Conservation (phyloP, 2,888 invertebrate species). For the Agapostemon virescens region DNA sequence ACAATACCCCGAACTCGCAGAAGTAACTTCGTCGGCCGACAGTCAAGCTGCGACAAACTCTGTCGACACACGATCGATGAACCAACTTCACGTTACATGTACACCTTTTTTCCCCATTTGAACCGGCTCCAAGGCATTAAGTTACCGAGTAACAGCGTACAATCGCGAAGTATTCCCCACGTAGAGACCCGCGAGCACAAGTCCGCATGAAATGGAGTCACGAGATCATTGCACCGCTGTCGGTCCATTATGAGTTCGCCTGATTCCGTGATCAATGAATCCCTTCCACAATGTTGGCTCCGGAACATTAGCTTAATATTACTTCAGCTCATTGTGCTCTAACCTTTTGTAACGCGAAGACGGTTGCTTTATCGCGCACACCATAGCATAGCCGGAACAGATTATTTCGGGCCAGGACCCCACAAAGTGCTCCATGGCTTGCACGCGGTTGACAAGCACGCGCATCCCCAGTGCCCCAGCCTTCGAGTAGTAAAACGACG, state of each 20-base stretch:
- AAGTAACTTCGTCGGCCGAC: background rate
- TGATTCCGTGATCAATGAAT: background rate
- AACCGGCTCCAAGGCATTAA: constrained; percentile 12
- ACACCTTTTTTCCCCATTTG: constrained; percentile 9
- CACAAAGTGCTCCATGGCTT: too few relatives aligned
- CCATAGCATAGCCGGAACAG: too few relatives aligned
- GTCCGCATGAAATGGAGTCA: background rate
- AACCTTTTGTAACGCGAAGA: too few relatives aligned
- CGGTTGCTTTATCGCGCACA: too few relatives aligned
- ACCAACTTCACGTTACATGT: constrained; percentile 5
- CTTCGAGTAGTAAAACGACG: too few relatives aligned
- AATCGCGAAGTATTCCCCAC: constrained; percentile 7
- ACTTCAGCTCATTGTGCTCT: too few relatives aligned
- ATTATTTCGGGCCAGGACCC: too few relatives aligned
- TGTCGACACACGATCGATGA: constrained; percentile 4
- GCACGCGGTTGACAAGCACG: too few relatives aligned
- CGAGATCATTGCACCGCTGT: constrained; percentile 10
- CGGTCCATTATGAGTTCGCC: background rate
- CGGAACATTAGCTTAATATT: too few relatives aligned
- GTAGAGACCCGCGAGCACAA: background rate
- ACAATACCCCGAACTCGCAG: background rate
- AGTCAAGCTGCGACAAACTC: constrained; percentile 12
- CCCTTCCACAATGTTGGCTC: background rate
- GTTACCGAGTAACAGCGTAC: constrained; percentile 4
- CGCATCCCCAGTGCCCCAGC: too few relatives aligned